Percentiles rank a stretch among this genome's conserved stretches.
These are phyloP conservation scores for Hypotaenidia okinawae DNA, from an alignment of 2,797 vertebrate genomes.

Conservation along the genomic window DNA sequence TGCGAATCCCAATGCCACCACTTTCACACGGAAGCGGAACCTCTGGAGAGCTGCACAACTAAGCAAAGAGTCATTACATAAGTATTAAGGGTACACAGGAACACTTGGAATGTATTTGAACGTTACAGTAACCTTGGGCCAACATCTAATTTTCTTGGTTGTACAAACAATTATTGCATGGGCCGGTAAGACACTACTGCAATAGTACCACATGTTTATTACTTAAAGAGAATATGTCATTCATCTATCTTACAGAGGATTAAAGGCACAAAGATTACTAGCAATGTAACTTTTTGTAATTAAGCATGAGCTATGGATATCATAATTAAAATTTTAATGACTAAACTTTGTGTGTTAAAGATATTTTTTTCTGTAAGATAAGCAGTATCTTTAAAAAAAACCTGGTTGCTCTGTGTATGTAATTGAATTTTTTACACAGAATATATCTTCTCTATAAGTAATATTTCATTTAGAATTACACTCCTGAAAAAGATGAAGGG, in stretches of 20 bases:
- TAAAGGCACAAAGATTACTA: background rate
- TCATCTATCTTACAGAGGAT: background rate
- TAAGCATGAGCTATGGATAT: background rate
- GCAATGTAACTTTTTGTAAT: background rate
- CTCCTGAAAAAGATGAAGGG: background rate
- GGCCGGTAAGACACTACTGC: background rate
- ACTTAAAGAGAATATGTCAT: background rate
- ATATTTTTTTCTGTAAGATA: background rate
- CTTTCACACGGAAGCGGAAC: background rate
- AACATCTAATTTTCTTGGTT: background rate
- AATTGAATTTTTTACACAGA: conserved; percentile 22
- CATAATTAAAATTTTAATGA: background rate
- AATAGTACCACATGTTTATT: background rate
- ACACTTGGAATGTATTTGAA: background rate
- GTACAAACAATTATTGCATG: background rate
- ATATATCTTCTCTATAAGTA: background rate
- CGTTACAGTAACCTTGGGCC: background rate
- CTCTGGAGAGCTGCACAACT: background rate
- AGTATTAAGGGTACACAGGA: background rate
- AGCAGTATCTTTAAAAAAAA: background rate
- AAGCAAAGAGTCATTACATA: fast-evolving
- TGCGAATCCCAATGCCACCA: background rate
- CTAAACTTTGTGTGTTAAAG: background rate
- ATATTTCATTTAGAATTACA: background rate
- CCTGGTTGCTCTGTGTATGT: background rate